Percentiles rank a stretch among this genome's conserved stretches.
Conservation (phyloP, 2,888 invertebrate species). For the Sinodicranocentrus sp. region DNA sequence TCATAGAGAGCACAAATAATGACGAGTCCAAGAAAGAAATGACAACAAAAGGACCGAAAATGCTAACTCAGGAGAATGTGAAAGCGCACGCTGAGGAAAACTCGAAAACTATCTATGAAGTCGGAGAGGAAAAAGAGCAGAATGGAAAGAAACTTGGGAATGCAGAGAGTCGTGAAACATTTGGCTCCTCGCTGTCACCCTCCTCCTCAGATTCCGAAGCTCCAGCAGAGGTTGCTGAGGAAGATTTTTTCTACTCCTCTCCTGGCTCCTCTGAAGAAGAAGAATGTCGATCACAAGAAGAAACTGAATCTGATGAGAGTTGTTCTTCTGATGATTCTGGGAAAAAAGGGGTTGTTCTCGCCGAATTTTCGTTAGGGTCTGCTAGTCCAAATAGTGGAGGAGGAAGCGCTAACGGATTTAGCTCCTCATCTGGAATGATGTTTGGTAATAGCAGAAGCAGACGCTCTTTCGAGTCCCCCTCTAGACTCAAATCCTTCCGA, state of each 20-base stretch:
- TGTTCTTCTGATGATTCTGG: slow-evolving; percentile 72
- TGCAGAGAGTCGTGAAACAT: slow-evolving; percentile 71
- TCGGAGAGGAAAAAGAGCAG: slow-evolving; percentile 55
- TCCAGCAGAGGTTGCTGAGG: slow-evolving; percentile 76
- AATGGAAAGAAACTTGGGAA: slow-evolving; percentile 63
- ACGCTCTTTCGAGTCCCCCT: slow-evolving; percentile 73
- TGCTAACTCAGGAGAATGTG: slow-evolving; percentile 68
- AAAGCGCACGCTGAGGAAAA: slow-evolving; percentile 63
- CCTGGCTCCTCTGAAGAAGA: slow-evolving; percentile 71
- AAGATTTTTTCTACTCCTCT: slow-evolving; percentile 76
- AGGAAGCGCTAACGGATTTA: slow-evolving; percentile 20
- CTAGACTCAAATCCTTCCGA: slow-evolving; percentile 79
- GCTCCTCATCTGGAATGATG: slow-evolving; percentile 58
- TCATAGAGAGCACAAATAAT: slow-evolving; percentile 62
- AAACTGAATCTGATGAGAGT: slow-evolving; percentile 65
- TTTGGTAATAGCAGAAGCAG: slow-evolving; percentile 70
- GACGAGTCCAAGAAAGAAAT: slow-evolving; percentile 53
- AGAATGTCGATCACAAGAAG: slow-evolving; percentile 65
- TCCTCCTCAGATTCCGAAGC: slow-evolving; percentile 71
- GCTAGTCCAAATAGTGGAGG: slow-evolving; percentile 42
- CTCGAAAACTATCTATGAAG: slow-evolving; percentile 55
- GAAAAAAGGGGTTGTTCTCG: slow-evolving; percentile 75
- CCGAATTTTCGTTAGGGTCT: slow-evolving; percentile 75
- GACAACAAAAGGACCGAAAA: slow-evolving; percentile 62
- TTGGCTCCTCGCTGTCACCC: slow-evolving; percentile 72